Base-by-base conservation (phyloP, 2,113 vertebrate species). In the Peromyscus polionotus region DNA sequence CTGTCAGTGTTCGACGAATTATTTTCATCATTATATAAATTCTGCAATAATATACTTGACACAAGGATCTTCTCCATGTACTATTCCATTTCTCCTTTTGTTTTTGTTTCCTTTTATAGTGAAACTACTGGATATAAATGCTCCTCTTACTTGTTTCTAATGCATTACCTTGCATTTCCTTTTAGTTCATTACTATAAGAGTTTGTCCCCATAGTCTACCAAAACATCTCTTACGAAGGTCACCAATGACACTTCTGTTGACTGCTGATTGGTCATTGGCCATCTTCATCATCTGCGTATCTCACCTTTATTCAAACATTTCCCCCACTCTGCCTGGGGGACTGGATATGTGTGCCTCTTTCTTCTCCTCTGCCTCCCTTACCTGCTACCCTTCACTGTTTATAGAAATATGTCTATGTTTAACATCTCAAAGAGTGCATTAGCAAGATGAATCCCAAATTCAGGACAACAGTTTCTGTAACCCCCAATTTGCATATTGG, bases 31-130 rank as follows among this genome's bases (percentile, higher is more conserved):
- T 76, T 4, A 45, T 61, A 39, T 14, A 22, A 85, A 75, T 88
- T 91, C 90, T 76, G 42, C 68, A 94, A 80, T 68, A 80, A 88
- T 36, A 86, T 36, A 87, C 75, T 73, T 72, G 72, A 75, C 54
- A 33, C 36, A 22, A 11, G 1, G 26, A 45, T 10, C 61, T 20
- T 83, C 51, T 83, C 87, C 65, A 61, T 59, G n/a, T 54, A 26
- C 31, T 61, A 84, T 9, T 0, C 0, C 28, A 77, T 67, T 86
- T 95, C 83, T 80, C 73, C 24, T 83, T 70, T 83, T 70, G 42
- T 39, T 81, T 80, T 54, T 87, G 77, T 7, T 77, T 73, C 68
- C 14, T 31, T 73, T 54, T 26, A 88, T 2, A 67, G 72, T 67
- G 80, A 89, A 94, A 68, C 63, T 91, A 42, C 61, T 68, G 24